Evolutionary conservation across 2,113 vertebrate genomes (phyloP).

Genomic region (Corythornis madagascariensis): DNA sequence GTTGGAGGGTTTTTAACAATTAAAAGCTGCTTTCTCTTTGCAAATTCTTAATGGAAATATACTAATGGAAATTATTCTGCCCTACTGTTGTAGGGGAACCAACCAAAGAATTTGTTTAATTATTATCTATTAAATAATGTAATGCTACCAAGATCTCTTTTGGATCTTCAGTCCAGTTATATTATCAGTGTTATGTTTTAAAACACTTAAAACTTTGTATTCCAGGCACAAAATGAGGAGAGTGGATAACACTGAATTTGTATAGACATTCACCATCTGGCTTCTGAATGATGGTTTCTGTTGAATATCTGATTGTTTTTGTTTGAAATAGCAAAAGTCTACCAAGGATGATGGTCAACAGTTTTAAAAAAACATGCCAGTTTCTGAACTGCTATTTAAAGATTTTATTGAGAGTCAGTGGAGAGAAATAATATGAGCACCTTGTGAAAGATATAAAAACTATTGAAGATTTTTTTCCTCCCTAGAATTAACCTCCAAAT

Average conservation of each 20-base stretch:
- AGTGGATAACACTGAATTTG: background rate
- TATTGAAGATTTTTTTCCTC: background rate
- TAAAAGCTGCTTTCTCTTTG: background rate
- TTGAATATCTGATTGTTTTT: background rate
- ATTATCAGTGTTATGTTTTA: background rate
- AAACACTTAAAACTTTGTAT: accelerated
- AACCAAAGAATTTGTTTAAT: background rate
- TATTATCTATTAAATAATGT: background rate
- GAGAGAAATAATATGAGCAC: background rate
- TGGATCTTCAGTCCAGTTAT: background rate
- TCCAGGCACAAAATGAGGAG: background rate
- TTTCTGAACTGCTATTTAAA: background rate
- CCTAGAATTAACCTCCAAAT: background rate
- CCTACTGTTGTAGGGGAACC: background rate
- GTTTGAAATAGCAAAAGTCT: background rate
- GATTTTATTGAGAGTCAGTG: background rate
- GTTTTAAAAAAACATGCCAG: background rate
- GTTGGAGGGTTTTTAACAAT: background rate
- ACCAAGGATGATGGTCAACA: background rate
- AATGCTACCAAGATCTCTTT: background rate
- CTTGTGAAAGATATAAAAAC: background rate
- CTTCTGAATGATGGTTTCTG: background rate
- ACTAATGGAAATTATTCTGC: background rate
- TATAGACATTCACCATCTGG: background rate
- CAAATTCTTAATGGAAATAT: background rate